These are phyloP conservation scores for Orius laevigatus DNA, from an alignment of 1,140 invertebrate genomes.

Conservation along the genomic window DNA sequence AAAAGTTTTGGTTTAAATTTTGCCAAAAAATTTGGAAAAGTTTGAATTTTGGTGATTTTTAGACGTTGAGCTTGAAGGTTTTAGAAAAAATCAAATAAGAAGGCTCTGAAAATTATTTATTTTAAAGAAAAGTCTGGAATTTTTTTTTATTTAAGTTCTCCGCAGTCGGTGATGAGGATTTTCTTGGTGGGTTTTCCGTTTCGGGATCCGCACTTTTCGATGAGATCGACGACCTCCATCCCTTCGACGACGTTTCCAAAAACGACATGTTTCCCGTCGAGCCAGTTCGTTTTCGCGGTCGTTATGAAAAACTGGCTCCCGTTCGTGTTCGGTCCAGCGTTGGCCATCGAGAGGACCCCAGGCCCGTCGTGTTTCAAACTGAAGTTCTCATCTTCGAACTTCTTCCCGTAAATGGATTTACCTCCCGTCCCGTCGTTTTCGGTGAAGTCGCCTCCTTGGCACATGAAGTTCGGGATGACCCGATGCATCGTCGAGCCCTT, in stretches of 20 bases:
- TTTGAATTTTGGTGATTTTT: too few relatives aligned
- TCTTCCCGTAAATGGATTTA: conserved; percentile 88
- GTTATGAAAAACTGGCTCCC: conserved; percentile 93
- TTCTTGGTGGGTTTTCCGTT: conserved; percentile 62
- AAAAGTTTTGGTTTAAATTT: too few relatives aligned
- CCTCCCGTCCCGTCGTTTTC: conserved; percentile 91
- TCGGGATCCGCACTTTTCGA: conserved; percentile 61
- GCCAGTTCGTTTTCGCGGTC: conserved; percentile 77
- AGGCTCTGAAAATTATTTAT: too few relatives aligned
- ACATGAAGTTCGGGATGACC: conserved; percentile 95
- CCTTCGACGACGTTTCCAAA: conserved; percentile 88
- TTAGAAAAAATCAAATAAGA: too few relatives aligned
- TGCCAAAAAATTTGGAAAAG: too few relatives aligned
- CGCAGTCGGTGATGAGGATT: conserved; percentile 59
- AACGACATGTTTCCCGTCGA: conserved; percentile 94
- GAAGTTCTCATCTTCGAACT: conserved; percentile 96
- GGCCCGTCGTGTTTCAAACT: conserved; percentile 71
- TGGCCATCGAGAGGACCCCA: conserved; percentile 79
- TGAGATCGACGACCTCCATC: conserved; percentile 75
- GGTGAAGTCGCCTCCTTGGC: conserved; percentile 91
- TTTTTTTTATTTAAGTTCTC: conserved; percentile 25
- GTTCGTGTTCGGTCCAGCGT: conserved; percentile 83
- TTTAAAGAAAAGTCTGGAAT: too few relatives aligned
- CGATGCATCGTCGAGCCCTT: conserved; percentile 83
- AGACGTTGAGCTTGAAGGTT: too few relatives aligned